Base-by-base conservation (phyloP, 1,140 invertebrate genomes). In the Zaprionus taronus region DNA sequence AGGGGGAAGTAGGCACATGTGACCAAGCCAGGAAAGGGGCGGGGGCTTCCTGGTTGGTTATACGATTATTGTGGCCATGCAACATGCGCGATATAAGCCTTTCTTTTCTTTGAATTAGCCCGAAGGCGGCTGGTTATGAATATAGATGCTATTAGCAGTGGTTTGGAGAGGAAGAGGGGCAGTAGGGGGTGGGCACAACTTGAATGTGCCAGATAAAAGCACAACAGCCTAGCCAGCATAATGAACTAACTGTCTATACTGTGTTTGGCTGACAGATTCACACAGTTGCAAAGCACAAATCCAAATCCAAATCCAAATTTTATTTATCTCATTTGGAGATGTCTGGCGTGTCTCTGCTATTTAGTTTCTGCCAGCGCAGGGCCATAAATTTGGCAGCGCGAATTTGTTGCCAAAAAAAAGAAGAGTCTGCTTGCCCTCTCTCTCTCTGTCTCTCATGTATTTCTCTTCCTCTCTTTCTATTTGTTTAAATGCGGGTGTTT, bases 401-500 rank as follows among this genome's bases (percentile, higher is more conserved):
- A 47, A 47, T 17, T 47, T 47, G 41, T 47, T 47, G 58, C 70
- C 64, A 78, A 69, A 70, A 62, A 70, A 53, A 24, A 17, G 53
- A 47, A 41, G 2, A 15, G 14, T 22, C 20, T 12, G 22, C 20
- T 49, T 17, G 36, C 20, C 5, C 22, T 15, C 34, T 28, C 11
- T 61, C 7, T 56, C 20, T 15, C 44, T 31, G 44, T 36, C n/a
- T 31, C 28, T 47, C 20, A 5, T 53, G 0, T n/a, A n/a, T 49
- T 12, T 51, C 36, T 63, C 12, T 26, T 9, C 14, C 51, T 53
- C 22, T 62, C 28, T 24, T 6, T 22, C 28, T 65, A 14, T 51
- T 51, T 24, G 47, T 22, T 66, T 66, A 44, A 58, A 68, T 68
- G 55, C 57, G 55, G 65, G 65, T 56, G 60, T 64, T 34, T 71